Base-by-base conservation (phyloP, 1,140 invertebrate genomes). In the Trypoxylus dichotomus region DNA sequence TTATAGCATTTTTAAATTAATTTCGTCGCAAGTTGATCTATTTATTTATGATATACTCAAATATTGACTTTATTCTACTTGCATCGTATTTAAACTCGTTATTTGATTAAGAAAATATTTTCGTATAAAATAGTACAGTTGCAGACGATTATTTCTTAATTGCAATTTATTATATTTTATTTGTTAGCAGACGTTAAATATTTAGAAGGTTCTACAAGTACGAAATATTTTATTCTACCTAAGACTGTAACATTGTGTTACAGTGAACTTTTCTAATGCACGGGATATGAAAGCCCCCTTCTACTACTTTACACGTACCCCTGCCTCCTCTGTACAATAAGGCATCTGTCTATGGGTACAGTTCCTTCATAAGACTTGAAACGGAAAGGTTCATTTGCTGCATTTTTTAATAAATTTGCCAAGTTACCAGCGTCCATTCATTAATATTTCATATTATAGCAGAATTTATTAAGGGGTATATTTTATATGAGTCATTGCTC, bases 271-370 rank as follows among this genome's bases (percentile, higher is more conserved):
- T 58, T 68, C 60, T 68, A 68, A 68, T 68, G 60, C 5, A 68
- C 60, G 60, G 60, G 60, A 68, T 68, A 68, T 68, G 24, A 68
- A 68, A 29, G 24, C 60, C 60, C 60, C 60, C 60, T 68, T 29
- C 60, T 68, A 25, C 60, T 68, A 68, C 21, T 29, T 29, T 24
- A 24, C 60, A 25, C 24, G 41, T 42, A 74, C 72, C 37, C 37
- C 72, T 74, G 19, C 29, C 72, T 71, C 72, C 19, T 42, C 24
- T 15, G 37, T 21, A 74, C 72, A 74, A 74, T 74, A 74, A 37
- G 72, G 72, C 72, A 74, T 74, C 72, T 74, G 72, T 74, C 72
- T 21, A 15, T 74, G 72, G n/a, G 72, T 74, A 74, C 72, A 74
- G 72, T 74, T 42, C 29, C 11, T 25, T 42, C 72, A 74, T 41